Evolutionary conservation across 2,797 vertebrate genomes (phyloP).

Genomic region (Cyclura pinguis): DNA sequence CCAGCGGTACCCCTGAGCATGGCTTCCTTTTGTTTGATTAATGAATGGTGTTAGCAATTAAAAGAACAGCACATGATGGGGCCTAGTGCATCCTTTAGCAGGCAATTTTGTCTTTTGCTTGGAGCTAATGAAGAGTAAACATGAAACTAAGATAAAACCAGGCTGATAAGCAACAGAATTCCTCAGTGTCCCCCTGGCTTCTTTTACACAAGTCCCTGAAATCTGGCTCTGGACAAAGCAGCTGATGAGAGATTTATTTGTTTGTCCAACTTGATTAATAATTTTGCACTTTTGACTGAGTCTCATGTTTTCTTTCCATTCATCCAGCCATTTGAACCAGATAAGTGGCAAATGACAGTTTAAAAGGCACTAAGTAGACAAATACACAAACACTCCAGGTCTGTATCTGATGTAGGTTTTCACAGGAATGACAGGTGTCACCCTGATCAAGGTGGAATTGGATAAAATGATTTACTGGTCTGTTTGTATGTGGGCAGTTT

Average conservation of each 20-base stretch:
- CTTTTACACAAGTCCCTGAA: constrained; percentile 72
- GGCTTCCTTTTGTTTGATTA: constrained; percentile 66
- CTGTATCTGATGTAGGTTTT: constrained; percentile 50
- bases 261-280: constrained; percentile 88
- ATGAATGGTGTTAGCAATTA: constrained; percentile 62
- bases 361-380: constrained; percentile 66
- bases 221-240: constrained; percentile 56
- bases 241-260: constrained; percentile 76
- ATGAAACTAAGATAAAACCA: constrained; percentile 79
- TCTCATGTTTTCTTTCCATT: constrained; percentile 82
- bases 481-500: constrained; percentile 57
- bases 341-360: constrained; percentile 74
- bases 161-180: constrained; percentile 81
- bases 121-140: constrained; percentile 81
- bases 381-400: constrained; percentile 56
- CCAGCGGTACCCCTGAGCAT: constrained; percentile 11
- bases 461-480: constrained; percentile 49
- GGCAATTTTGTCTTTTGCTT: constrained; percentile 72
- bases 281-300: constrained; percentile 85
- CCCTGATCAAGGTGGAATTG: constrained; percentile 47
- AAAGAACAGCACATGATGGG: constrained; percentile 41
- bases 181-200: constrained; percentile 31
- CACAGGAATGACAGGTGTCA: constrained; percentile 53
- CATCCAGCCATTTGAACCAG: constrained; percentile 77
- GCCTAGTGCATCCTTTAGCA: constrained; percentile 47